Conservation (phyloP, 2,797 vertebrate species). For the Macrochelys suwanniensis region DNA sequence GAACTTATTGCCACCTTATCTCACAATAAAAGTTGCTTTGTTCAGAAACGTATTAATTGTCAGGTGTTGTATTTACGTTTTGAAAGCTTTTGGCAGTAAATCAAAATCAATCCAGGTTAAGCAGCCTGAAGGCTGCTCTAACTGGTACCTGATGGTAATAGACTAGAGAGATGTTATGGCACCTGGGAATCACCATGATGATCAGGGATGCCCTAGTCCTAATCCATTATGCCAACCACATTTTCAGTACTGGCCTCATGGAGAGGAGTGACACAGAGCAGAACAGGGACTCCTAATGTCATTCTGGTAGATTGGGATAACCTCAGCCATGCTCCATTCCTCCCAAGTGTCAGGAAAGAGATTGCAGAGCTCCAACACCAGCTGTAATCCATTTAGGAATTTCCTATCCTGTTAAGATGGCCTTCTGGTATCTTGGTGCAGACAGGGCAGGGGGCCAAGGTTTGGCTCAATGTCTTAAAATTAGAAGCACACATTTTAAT, state of each 20-base stretch:
- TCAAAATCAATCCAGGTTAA: neutral
- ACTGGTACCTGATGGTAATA: too few relatives aligned
- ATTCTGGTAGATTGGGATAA: too few relatives aligned
- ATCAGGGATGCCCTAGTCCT: too few relatives aligned
- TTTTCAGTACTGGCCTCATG: neutral
- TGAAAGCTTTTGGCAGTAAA: neutral
- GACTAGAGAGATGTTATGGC: too few relatives aligned
- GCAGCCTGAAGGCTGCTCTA: neutral
- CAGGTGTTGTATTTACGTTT: neutral
- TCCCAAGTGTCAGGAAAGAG: neutral
- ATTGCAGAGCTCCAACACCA: neutral
- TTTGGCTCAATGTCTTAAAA: neutral
- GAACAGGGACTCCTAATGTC: neutral
- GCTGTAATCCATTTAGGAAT: too few relatives aligned
- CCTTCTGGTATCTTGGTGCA: neutral
- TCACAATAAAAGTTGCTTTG: neutral
- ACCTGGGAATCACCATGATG: too few relatives aligned
- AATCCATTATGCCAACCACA: neutral
- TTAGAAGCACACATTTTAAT: neutral
- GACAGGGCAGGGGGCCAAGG: neutral
- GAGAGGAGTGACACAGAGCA: neutral
- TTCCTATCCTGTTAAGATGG: neutral
- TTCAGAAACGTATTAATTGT: neutral
- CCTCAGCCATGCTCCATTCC: too few relatives aligned
- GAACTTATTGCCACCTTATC: neutral